Conservation (phyloP, 2,113 vertebrate species). For the Sander vitreus region DNA sequence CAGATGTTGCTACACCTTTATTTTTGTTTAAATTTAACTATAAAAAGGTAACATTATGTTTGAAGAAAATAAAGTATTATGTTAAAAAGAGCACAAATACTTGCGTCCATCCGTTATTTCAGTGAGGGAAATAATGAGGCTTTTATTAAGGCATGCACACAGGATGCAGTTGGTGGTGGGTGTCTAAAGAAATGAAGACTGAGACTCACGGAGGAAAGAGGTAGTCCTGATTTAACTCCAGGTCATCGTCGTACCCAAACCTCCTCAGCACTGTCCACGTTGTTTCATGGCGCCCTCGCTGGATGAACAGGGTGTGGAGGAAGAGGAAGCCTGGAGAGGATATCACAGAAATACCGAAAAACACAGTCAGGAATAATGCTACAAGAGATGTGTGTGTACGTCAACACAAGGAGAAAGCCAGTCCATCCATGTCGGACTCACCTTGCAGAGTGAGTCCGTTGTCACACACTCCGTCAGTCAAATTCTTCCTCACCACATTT, state of each 20-base stretch:
- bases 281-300: constrained; percentile 97
- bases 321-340: constrained; percentile 92
- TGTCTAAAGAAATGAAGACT: neutral
- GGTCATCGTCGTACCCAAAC: constrained; percentile 96
- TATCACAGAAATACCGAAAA: neutral
- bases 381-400: neutral
- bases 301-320: constrained; percentile 97
- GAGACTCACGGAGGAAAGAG: constrained; percentile 92
- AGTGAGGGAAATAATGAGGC: neutral
- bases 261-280: constrained; percentile 97
- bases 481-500: constrained; percentile 96
- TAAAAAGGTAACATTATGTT: neutral
- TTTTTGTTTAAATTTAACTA: neutral
- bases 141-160: neutral
- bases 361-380: neutral
- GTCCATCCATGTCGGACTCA: constrained; percentile 57
- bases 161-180: neutral
- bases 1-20: neutral
- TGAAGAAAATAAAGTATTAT: neutral
- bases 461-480: constrained; percentile 91
- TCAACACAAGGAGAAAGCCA: neutral
- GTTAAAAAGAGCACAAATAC: neutral
- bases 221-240: constrained; percentile 96
- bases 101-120: neutral
- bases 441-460: constrained; percentile 95